Evolutionary conservation across 2,797 vertebrate genomes (phyloP), one percentile per base, ranked within the genome.

Genomic region (Mustela erminea): DNA sequence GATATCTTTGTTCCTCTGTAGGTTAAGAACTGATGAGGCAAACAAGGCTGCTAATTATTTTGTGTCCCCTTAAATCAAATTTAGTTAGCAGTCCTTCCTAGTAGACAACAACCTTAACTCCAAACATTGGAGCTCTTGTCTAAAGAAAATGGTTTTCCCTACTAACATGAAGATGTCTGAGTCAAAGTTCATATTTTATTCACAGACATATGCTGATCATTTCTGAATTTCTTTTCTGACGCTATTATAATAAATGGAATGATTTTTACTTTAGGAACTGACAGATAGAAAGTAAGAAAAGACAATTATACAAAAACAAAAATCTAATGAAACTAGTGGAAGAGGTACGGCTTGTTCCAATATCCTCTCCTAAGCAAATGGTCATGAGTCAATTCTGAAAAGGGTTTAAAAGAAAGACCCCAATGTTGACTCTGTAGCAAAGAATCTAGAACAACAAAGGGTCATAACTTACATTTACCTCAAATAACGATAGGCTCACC

Each of bases 211-310:
- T 5, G 43, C 2, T 52, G 27, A 21, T 58, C 1, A 64, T 20
- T 90, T 87, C n/a, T 86, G 75, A 77, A 90, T 90, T 78, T 91
- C 15, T 84, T 84, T 90, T 85, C 56, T 70, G 74, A 43, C 43
- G 10, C 12, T 77, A 7, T 70, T 58, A 7, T 46, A 64, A 5
- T 74, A 52, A 60, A n/a, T 84, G 8, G 70, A 43, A 74, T 74
- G 38, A 41, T 27, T 74, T 74, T 74, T 43, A 41, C 38, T 74
- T 13, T 72, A 86, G 92, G 12, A 56, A 77, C 5, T 83, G 41
- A n/a, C 13, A 62, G 56, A 94, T 75, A 52, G 68, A 87, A 68
- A 87, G 7, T 13, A 46, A 64, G 5, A 46, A 90, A 82, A 64
- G 1, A 56, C 29, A 14, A 60, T 46, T 41, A 74, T 46, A 60